These are phyloP conservation scores for Poeciliopsis occidentalis DNA, from an alignment of 2,113 vertebrate genomes.

Conservation along the genomic window DNA sequence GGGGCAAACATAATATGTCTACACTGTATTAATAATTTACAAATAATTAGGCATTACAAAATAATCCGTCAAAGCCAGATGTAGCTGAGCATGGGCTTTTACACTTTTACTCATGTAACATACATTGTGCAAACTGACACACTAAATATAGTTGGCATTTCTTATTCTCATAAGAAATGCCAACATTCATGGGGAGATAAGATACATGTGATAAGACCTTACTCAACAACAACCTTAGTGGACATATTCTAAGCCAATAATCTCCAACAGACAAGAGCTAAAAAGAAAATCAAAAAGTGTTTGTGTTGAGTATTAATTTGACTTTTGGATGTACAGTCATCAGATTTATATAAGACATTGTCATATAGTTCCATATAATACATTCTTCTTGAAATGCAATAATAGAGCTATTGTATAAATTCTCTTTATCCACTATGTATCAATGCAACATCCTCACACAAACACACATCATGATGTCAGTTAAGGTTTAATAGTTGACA, in stretches of 20 bases:
- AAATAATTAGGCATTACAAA: too few species aligned
- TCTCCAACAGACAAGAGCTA: background rate
- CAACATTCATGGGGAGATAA: background rate
- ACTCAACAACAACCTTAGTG: background rate
- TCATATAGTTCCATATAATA: background rate
- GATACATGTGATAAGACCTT: too few species aligned
- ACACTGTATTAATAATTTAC: too few species aligned
- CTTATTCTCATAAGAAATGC: background rate
- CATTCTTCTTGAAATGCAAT: background rate
- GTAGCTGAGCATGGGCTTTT: too few species aligned
- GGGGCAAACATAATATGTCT: too few species aligned
- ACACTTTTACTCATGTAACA: background rate
- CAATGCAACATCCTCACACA: slow-evolving; percentile 1
- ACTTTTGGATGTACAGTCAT: background rate
- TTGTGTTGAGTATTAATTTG: background rate
- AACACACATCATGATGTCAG: slow-evolving; percentile 35
- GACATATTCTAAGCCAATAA: background rate
- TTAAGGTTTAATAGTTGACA: slow-evolving; percentile 45
- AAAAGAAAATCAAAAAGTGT: background rate
- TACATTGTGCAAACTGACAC: background rate
- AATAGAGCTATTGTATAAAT: background rate
- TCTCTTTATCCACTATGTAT: background rate
- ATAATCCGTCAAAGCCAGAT: too few species aligned
- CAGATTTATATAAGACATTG: background rate
- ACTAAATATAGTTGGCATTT: too few species aligned